Percentiles rank a stretch among this genome's conserved stretches.
These are phyloP conservation scores for Bolinopsis microptera DNA, from an alignment of 37 sponge, comb jelly and placozoan species.

Conservation along the genomic window DNA sequence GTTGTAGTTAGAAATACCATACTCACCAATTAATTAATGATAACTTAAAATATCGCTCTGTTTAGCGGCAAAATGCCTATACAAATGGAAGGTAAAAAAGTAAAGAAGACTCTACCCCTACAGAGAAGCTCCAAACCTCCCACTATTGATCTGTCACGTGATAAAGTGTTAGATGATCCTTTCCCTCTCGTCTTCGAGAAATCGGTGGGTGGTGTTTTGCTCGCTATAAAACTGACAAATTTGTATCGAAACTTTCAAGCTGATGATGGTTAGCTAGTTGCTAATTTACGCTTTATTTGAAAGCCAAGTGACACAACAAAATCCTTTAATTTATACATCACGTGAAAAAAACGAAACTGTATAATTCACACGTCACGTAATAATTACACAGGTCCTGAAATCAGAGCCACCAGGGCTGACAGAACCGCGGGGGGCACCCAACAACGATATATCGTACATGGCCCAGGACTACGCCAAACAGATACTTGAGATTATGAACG, in stretches of 20 bases:
- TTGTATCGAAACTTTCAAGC: no score
- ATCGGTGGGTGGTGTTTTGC: slow-evolving; percentile 19
- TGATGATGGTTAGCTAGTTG: no score
- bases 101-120: background rate
- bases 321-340: no score
- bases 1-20: no score
- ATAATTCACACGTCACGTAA: no score
- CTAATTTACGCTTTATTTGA: no score
- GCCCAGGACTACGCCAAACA: slow-evolving; percentile 51
- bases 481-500: slow-evolving; percentile 18
- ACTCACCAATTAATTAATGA: no score
- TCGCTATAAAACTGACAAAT: no score
- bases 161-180: background rate
- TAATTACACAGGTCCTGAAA: background rate
- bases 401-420: background rate
- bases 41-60: no score
- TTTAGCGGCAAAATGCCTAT: background rate
- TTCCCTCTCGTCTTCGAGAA: slow-evolving; percentile 26
- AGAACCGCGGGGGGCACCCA: background rate
- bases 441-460: background rate
- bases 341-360: no score
- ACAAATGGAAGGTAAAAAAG: background rate
- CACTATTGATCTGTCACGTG: background rate
- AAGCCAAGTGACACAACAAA: no score
- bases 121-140: background rate